A percentile compares a stretch with the other conserved stretches of the same genome.
phyloP scores from a whole-genome alignment of 2,888 invertebrate species.

The Cephus rjabovi region DNA sequence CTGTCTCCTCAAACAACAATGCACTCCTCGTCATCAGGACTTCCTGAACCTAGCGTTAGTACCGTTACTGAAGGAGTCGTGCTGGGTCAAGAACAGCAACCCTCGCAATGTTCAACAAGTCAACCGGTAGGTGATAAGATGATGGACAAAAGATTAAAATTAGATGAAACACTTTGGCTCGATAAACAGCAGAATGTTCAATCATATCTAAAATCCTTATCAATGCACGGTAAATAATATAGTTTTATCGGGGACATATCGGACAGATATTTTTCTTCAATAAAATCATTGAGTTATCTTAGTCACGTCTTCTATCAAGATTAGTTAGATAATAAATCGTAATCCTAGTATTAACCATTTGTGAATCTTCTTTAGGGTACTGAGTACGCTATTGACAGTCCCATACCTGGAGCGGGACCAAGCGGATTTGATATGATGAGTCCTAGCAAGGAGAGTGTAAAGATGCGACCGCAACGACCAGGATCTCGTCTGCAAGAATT shows the following conservation, averaged over 20 bases:
- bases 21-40: constrained; percentile 36
- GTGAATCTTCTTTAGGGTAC: background rate
- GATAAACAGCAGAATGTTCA: background rate
- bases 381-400: constrained; percentile 45
- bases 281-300: background rate
- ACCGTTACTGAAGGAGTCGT: constrained; percentile 35
- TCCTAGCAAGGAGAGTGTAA: constrained; percentile 59
- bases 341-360: background rate
- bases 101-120: constrained; percentile 33
- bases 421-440: constrained; percentile 54
- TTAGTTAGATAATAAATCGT: background rate
- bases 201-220: background rate
- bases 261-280: background rate
- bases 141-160: background rate
- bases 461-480: constrained; percentile 50
- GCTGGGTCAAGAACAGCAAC: constrained; percentile 19
- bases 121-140: constrained; percentile 42
- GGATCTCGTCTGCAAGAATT: constrained; percentile 61
- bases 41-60: constrained; percentile 19
- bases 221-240: background rate
- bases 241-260: background rate
- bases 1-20: constrained; percentile 66
- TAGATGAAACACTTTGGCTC: background rate
- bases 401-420: constrained; percentile 42
- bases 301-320: background rate